Base-by-base conservation (phyloP, 2,113 vertebrate species). In the Oryzias celebensis region DNA sequence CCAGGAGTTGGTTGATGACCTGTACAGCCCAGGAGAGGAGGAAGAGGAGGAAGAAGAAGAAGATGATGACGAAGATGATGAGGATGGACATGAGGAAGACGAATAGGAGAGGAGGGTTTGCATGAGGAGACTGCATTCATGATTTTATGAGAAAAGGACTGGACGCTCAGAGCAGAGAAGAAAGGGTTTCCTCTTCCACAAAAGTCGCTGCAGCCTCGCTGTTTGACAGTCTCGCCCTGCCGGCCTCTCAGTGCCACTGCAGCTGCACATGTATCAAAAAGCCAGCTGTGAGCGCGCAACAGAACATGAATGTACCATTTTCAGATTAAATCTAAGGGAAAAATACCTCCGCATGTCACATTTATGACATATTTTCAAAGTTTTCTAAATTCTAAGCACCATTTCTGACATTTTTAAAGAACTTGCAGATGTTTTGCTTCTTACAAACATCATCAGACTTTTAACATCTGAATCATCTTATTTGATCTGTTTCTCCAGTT, bases 41-140 rank as follows among this genome's bases (percentile, higher is more conserved):
- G 84, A 87, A 0, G 87, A 86, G 0, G 82, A 77, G 0, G 86
- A 86, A 1, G 82, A 74, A 1, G 82, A 74, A 0, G 77, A 85
- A 0, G 73, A 75, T 0, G 81, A 81, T 0, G 83, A 70, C 0
- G 72, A 73, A 0, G 57, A 64, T 0, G 71, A 50, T 0, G 77
- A 74, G 0, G 82, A 78, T 0, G 75, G 65, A 0, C 75, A 78
- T 0, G 77, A 78, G 0, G 77, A 74, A 0, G 62, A 68, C 0
- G 65, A 71, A 0, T 66, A 71, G 17, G 75, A 58, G 60, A 52
- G 58, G 51, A 56, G 41, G 1, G 51, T 77, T 62, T 73, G 47
- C 58, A 15, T 0, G 5, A 26, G 18, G 64, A 54, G 12, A 5
- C 16, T 24, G 18, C 57, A 62, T 52, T 22, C 55, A 44, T 43